phyloP scores from a whole-genome alignment of 2,113 vertebrate genomes.

The Chlamydotis undulata region DNA sequence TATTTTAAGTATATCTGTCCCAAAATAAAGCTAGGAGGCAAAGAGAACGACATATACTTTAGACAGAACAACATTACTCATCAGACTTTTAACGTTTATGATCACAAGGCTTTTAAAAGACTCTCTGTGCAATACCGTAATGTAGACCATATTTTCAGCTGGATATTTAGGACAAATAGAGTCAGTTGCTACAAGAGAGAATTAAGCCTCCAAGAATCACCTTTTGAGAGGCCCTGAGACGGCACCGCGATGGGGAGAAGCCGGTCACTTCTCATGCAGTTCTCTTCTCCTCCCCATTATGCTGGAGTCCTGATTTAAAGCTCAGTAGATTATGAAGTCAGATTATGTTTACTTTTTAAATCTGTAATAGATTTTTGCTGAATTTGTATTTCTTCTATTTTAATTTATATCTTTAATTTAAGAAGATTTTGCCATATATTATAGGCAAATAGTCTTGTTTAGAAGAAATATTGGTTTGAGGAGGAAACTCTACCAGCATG shows the following conservation, averaged over 20 bases:
- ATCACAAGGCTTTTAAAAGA: conserved; percentile 61
- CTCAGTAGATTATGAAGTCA: not conserved
- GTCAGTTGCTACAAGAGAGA: conserved; percentile 61
- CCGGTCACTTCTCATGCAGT: not conserved
- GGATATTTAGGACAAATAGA: conserved; percentile 63
- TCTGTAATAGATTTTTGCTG: not conserved
- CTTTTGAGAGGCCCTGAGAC: conserved; percentile 18
- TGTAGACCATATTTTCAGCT: conserved; percentile 71
- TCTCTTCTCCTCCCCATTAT: not conserved
- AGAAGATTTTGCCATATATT: not conserved
- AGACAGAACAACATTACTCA: conserved; percentile 74
- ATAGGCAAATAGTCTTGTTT: not conserved
- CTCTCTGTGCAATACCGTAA: conserved; percentile 70
- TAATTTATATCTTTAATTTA: not conserved
- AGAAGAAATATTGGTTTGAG: not conserved
- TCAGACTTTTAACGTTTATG: conserved; percentile 69
- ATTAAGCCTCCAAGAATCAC: conserved; percentile 55
- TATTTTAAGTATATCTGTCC: conserved; percentile 75
- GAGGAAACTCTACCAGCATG: not conserved
- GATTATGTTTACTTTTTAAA: not conserved
- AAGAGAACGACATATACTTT: conserved; percentile 68
- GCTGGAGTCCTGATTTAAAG: not conserved
- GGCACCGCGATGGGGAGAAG: not conserved
- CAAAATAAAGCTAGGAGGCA: conserved; percentile 71
- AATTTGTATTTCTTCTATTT: not conserved